phyloP scores from a whole-genome alignment of 64 coral and sea anemone species.

The Stichodactyla helianthus region DNA sequence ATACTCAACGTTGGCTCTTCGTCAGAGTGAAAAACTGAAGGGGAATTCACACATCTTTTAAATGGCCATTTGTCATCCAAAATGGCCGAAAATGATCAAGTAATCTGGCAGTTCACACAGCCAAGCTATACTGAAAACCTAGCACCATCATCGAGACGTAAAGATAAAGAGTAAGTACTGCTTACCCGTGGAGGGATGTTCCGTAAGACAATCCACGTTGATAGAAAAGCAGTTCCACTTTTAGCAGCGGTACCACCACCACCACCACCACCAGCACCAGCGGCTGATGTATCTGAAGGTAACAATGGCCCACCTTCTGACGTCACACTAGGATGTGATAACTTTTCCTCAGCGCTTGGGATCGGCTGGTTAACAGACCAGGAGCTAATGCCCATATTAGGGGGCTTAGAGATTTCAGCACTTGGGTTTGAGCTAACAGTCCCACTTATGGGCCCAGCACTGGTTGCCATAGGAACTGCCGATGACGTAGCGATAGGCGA shows the following conservation, averaged over 20 bases:
- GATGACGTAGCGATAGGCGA: conserved; percentile 32
- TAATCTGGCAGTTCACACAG: too few relatives aligned
- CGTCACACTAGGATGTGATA: conserved; percentile 38
- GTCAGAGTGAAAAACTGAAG: too few relatives aligned
- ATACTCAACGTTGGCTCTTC: too few relatives aligned
- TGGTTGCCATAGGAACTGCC: conserved; percentile 44
- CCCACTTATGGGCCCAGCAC: conserved; percentile 27
- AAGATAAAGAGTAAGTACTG: neutral
- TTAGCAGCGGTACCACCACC: neutral
- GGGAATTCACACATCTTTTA: too few relatives aligned
- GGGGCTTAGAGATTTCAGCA: conserved; percentile 52
- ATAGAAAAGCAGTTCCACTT: conserved; percentile 61
- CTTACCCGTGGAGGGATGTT: conserved; percentile 93
- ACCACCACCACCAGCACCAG: neutral
- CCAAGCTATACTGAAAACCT: too few relatives aligned
- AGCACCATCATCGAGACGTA: neutral
- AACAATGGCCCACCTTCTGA: conserved; percentile 6
- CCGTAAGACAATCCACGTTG: conserved; percentile 91
- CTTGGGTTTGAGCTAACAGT: conserved; percentile 6
- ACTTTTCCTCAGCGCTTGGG: conserved; percentile 76
- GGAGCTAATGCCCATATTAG: conserved; percentile 73
- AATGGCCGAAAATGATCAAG: too few relatives aligned
- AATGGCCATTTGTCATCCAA: too few relatives aligned
- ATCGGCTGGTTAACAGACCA: conserved; percentile 92
- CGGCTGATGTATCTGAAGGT: neutral